phyloP scores from a whole-genome alignment of 2,888 invertebrate genomes.

The Chymomyza fuscimana region DNA sequence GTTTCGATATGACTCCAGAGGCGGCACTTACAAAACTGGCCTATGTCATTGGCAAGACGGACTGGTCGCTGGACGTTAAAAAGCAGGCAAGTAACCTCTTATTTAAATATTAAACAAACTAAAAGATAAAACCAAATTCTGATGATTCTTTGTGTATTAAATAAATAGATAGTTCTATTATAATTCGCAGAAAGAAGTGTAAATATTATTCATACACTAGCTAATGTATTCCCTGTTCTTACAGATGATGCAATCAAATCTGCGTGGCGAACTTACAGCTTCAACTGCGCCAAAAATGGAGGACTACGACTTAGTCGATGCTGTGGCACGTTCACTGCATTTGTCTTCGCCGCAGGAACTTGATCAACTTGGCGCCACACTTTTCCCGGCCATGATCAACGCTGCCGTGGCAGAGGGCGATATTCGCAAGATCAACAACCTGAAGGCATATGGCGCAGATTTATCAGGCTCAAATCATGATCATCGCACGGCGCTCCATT shows the following conservation, averaged over 20 bases:
- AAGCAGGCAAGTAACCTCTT: slow-evolving; percentile 81
- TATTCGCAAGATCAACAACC: slow-evolving; percentile 79
- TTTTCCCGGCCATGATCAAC: slow-evolving; percentile 86
- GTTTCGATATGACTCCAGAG: slow-evolving; percentile 87
- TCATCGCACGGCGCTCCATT: slow-evolving; percentile 88
- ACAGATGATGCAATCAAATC: slow-evolving; percentile 88
- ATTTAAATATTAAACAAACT: too few species aligned
- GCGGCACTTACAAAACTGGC: slow-evolving; percentile 95
- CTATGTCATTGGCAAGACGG: slow-evolving; percentile 91
- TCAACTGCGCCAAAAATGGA: slow-evolving; percentile 69
- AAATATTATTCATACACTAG: too few species aligned
- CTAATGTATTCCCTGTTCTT: not conserved
- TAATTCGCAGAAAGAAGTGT: too few species aligned
- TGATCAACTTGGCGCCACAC: slow-evolving; percentile 82
- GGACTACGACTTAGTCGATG: slow-evolving; percentile 82
- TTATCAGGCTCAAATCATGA: slow-evolving; percentile 87
- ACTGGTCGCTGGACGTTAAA: slow-evolving; percentile 84
- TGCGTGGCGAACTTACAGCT: slow-evolving; percentile 89
- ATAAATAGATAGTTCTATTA: too few species aligned
- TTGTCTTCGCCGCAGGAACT: slow-evolving; percentile 82
- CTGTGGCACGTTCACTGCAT: slow-evolving; percentile 82
- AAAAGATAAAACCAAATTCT: too few species aligned
- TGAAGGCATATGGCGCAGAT: slow-evolving; percentile 84
- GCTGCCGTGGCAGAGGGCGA: slow-evolving; percentile 83
- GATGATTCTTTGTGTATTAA: too few species aligned